phyloP scores from a whole-genome alignment of 2,888 invertebrate genomes.

The Aphodius granarius region DNA sequence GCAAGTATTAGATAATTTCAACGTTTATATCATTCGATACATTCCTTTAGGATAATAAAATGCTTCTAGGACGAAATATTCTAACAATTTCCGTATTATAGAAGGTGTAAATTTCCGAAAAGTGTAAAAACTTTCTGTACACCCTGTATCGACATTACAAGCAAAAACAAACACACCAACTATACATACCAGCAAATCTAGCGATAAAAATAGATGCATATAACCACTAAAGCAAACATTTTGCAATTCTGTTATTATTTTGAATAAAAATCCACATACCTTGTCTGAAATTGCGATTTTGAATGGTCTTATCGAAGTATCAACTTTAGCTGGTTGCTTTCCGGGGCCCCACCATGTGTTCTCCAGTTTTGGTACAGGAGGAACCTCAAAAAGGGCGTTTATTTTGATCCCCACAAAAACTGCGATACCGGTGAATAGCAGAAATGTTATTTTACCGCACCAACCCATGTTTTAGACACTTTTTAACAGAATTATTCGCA shows the following conservation, averaged over 20 bases:
- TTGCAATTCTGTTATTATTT: background rate
- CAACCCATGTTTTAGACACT: conserved; percentile 17
- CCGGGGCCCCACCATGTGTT: conserved; percentile 63
- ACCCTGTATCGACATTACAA: no score
- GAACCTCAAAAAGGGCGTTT: conserved; percentile 20
- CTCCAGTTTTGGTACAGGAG: conserved; percentile 32
- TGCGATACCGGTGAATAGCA: background rate
- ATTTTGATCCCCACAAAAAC: conserved; percentile 28
- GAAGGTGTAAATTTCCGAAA: no score
- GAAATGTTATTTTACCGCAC: conserved; percentile 17
- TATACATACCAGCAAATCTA: no score
- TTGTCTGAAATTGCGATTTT: conserved; percentile 61
- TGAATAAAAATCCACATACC: conserved; percentile 48
- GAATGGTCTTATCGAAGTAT: conserved; percentile 59
- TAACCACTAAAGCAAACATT: conserved; percentile 30
- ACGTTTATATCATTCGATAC: no score
- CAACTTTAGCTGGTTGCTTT: conserved; percentile 51
- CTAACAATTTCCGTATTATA: no score
- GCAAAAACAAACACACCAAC: no score
- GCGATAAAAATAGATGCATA: no score
- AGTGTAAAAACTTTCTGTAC: no score
- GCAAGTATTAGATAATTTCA: no score
- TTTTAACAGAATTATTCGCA: background rate
- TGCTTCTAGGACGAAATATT: no score
- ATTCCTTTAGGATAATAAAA: no score